Conservation (phyloP, 2,113 vertebrate genomes). For the Arenaria interpres region DNA sequence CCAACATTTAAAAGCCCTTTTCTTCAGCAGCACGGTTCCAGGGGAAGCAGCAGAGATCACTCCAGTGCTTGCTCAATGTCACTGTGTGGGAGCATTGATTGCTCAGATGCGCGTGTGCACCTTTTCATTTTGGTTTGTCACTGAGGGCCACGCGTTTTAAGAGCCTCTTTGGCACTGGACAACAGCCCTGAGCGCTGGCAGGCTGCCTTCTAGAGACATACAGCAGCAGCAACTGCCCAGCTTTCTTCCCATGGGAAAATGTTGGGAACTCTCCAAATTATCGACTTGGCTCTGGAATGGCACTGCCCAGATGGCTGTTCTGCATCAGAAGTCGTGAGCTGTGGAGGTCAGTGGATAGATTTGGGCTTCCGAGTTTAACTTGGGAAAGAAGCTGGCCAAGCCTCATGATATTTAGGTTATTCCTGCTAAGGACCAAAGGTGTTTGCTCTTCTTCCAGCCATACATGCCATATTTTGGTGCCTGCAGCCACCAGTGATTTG, state of each 20-base stretch:
- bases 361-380: background rate
- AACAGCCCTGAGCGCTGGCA: background rate
- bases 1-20: background rate
- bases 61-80: background rate
- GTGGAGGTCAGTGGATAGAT: background rate
- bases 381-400: background rate
- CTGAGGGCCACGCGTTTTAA: background rate
- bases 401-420: background rate
- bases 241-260: slow-evolving; percentile 16
- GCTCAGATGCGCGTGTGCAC: background rate
- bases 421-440: background rate
- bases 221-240: slow-evolving; percentile 38
- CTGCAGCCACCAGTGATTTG: background rate
- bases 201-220: slow-evolving; percentile 11
- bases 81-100: background rate
- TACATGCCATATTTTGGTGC: background rate
- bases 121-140: slow-evolving; percentile 12
- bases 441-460: background rate
- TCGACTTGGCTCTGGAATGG: background rate
- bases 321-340: background rate
- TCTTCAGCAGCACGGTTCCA: background rate
- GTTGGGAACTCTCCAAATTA: slow-evolving; percentile 29
- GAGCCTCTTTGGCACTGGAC: background rate
- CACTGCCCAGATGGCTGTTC: slow-evolving; percentile 30
- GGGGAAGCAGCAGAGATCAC: background rate